Evolutionary conservation across 2,113 vertebrate species (phyloP).

Genomic region (Acanthochromis polyacanthus): DNA sequence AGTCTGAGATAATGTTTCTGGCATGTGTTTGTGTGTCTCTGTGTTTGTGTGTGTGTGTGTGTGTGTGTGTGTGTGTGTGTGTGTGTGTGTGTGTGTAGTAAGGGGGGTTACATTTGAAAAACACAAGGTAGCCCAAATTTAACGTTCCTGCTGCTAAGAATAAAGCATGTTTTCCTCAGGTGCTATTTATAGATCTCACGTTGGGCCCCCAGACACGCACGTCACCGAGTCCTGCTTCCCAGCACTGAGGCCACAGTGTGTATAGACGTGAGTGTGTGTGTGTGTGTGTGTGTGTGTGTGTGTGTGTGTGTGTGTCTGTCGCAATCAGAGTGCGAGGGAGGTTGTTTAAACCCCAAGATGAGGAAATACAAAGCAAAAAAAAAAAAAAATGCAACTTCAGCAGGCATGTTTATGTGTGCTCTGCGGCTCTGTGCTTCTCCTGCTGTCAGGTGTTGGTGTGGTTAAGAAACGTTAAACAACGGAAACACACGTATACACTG

Average conservation of each 20-base stretch:
- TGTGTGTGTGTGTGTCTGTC: constrained; percentile 45
- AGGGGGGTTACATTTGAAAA: constrained; percentile 19
- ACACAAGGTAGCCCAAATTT: constrained; percentile 58
- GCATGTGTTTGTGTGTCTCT: constrained; percentile 31
- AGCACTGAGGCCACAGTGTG: constrained; percentile 52
- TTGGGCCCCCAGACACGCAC: constrained; percentile 68
- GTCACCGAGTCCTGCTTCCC: constrained; percentile 68
- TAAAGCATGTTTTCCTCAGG: constrained; percentile 64
- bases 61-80: constrained; percentile 34
- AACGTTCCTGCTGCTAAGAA: constrained; percentile 69
- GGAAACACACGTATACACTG: constrained; percentile 47
- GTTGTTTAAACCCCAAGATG: constrained; percentile 57
- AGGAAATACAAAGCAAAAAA: constrained; percentile 55
- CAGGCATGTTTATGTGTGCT: constrained; percentile 42
- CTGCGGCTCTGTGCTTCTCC: constrained; percentile 30
- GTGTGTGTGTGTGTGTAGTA: constrained; percentile 25
- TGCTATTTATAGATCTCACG: constrained; percentile 70
- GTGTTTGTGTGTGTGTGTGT: constrained; percentile 30
- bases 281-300: constrained; percentile 33
- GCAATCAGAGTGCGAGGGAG: constrained; percentile 59
- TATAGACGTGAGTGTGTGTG: constrained; percentile 34
- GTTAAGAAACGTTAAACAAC: constrained; percentile 72
- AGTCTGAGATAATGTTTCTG: constrained; percentile 49
- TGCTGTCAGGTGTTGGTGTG: constrained; percentile 74
- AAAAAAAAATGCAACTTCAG: constrained; percentile 75